Evolutionary conservation across 2,113 vertebrate species (phyloP).

Genomic region (Formicarius rufipectus): DNA sequence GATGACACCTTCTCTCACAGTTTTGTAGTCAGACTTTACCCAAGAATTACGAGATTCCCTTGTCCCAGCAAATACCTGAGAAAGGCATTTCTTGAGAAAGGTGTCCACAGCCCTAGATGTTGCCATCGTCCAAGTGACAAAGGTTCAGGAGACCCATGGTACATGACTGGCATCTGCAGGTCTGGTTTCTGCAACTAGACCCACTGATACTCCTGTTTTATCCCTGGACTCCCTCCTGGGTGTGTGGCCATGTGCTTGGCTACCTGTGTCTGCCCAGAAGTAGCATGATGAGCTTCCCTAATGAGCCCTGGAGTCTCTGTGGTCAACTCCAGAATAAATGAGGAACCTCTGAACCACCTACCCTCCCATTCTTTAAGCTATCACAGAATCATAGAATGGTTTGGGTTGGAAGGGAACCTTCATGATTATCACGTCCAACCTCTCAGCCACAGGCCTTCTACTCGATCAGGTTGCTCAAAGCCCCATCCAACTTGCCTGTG

Average conservation of each 20-base stretch:
- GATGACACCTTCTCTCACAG: neutral
- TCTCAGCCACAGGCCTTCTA: neutral
- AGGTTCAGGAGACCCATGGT: neutral
- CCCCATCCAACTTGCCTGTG: rapidly evolving
- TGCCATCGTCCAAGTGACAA: neutral
- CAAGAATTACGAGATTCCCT: neutral
- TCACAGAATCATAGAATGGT: neutral
- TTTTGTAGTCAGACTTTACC: neutral
- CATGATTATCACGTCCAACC: neutral
- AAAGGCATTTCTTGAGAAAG: neutral
- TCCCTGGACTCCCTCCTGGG: neutral
- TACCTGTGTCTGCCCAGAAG: neutral
- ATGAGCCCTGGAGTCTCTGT: neutral
- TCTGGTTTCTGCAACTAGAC: neutral
- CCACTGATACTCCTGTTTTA: neutral
- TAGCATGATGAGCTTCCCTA: neutral
- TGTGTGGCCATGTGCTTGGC: neutral
- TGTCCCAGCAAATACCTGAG: neutral
- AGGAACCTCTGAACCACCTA: neutral
- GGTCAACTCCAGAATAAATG: neutral
- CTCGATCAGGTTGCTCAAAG: neutral
- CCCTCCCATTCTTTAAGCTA: neutral
- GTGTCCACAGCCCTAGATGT: too few species aligned
- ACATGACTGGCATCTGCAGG: neutral
- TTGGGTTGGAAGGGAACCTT: neutral